Evolutionary conservation across 2,888 invertebrate species (phyloP), one percentile per base, ranked within the genome.

Genomic region (Ectemnius lituratus): DNA sequence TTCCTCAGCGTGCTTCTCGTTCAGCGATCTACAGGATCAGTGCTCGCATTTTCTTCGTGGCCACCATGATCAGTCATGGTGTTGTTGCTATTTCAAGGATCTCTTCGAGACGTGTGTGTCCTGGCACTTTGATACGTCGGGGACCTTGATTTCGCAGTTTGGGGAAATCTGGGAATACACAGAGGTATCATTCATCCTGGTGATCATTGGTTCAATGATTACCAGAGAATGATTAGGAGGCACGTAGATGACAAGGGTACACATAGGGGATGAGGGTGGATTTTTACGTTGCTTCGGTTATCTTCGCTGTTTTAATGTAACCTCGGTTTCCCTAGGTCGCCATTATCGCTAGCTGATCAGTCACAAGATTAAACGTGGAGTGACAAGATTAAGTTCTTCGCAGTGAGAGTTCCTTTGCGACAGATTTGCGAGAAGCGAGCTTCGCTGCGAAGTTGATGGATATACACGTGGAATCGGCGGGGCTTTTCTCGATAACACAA

Each of bases 341-440:
- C 20, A 37, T 63, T 67, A 49, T 61, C 66, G 57, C 57, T 68
- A 45, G 61, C 65, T 70, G 69, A 73, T 77, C 76, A 77, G 77
- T 77, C 77, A 77, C 77, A 77, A 56, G 69, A 73, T 76, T 73
- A 76, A 73, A 76, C 76, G 62, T 76, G 75, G n/a, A 8, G 56
- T 62, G 70, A 70, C 66, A 27, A 65, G 62, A 75, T 57, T 72
- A 63, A 58, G 45, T 64, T 6, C 16, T 70, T 49, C n/a, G 45
- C 27, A 61, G 66, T 37, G 37, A 37, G 74, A 67, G 23, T 37
- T 57, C 45, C 60, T 56, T 67, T 68, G 52, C 62, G 20, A 56
- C 23, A 57, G 27, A 37, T 37, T 37, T 37, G 49, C 20, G 65
- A 52, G 37, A 62, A 23, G 27, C 28, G 62, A 62, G 62, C 16